A percentile compares a stretch with the other conserved stretches of the same genome.
phyloP scores from a whole-genome alignment of 2,113 vertebrate genomes.

The Lucifuga dentata region DNA sequence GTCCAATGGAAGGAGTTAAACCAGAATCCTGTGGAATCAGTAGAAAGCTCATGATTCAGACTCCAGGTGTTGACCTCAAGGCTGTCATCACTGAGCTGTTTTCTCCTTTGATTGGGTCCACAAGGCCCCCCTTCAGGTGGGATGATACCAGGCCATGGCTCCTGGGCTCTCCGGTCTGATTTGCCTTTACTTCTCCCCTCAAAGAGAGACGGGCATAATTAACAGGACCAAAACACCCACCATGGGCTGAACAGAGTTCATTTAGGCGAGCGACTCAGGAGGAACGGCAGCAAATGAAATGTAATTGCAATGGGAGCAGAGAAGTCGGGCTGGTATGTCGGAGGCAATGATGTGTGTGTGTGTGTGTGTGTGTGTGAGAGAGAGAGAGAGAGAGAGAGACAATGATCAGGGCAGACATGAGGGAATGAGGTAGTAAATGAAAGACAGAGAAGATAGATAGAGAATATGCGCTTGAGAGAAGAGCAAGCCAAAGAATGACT shows the following conservation, averaged over 20 bases:
- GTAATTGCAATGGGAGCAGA: conserved; percentile 79
- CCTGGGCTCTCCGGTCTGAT: conserved; percentile 65
- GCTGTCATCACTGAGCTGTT: conserved; percentile 44
- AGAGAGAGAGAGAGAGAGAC: conserved; percentile 21
- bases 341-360: too few relatives aligned
- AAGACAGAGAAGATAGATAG: conserved; percentile 55
- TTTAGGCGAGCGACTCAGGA: conserved; percentile 75
- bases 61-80: conserved; percentile 13
- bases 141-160: conserved; percentile 56
- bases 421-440: conserved; percentile 66
- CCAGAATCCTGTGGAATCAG: too few relatives aligned
- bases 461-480: conserved; percentile 50
- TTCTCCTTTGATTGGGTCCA: conserved; percentile 55
- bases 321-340: conserved; percentile 57
- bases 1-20: background rate
- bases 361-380: conserved; percentile 49
- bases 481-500: conserved; percentile 46
- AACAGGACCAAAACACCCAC: conserved; percentile 74
- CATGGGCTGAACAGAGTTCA: conserved; percentile 65
- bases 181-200: conserved; percentile 61
- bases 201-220: conserved; percentile 72
- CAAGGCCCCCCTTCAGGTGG: conserved; percentile 53
- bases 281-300: conserved; percentile 79
- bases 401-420: conserved; percentile 53
- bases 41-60: too few relatives aligned